Evolutionary conservation across 1,140 invertebrate species (phyloP).

Genomic region (Caenorhabditis inopinata): DNA sequence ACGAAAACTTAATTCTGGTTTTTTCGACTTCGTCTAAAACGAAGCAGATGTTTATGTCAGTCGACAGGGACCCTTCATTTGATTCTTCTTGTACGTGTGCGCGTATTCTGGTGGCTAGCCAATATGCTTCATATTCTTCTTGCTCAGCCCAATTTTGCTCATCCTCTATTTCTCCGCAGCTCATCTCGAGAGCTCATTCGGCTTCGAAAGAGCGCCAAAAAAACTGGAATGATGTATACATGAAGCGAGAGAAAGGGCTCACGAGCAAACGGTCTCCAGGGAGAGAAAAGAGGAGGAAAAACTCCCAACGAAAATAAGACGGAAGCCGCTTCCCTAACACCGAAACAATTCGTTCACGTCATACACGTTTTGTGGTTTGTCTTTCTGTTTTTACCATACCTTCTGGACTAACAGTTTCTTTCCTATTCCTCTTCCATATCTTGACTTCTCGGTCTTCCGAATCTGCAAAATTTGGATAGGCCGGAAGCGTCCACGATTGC

Average conservation of each 20-base stretch:
- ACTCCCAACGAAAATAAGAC: not conserved
- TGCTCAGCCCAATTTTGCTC: not conserved
- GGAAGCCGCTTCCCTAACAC: not conserved
- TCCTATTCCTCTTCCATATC: not conserved
- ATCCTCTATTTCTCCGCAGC: not conserved
- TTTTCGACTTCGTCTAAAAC: not conserved
- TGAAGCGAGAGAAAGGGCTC: not conserved
- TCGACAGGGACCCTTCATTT: not conserved
- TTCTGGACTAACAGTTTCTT: not conserved
- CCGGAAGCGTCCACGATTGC: no score
- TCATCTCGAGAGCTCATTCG: not conserved
- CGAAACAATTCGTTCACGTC: constrained; percentile 22
- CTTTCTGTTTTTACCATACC: constrained; percentile 14
- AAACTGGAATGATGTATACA: constrained; percentile 33
- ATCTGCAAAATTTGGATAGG: no score
- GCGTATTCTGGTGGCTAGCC: not conserved
- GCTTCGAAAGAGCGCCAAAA: not conserved
- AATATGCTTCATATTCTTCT: not conserved
- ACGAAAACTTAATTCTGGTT: constrained; percentile 29
- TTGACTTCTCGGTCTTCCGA: no score
- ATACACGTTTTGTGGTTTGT: constrained; percentile 13
- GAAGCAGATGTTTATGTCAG: no score
- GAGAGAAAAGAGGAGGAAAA: not conserved
- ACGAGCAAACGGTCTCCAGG: constrained; percentile 20
- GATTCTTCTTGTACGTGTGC: not conserved